Evolutionary conservation across 2,113 vertebrate species (phyloP).

Genomic region (Thamnophis sirtalis): DNA sequence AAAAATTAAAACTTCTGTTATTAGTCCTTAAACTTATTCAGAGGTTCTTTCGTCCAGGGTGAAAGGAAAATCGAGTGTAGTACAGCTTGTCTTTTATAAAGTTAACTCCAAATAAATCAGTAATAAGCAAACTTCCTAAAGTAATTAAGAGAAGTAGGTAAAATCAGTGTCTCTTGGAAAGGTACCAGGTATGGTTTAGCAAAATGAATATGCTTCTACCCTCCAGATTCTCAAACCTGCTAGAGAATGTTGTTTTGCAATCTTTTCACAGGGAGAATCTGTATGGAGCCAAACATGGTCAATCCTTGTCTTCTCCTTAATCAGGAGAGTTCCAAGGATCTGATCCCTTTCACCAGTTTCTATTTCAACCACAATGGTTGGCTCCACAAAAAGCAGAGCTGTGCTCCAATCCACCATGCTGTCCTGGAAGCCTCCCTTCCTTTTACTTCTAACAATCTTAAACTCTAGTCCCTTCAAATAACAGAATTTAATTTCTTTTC

Average conservation of each 20-base stretch:
- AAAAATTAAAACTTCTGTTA: neutral
- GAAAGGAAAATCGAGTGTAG: neutral
- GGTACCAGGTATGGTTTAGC: neutral
- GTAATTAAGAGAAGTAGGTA: neutral
- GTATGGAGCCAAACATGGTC: neutral
- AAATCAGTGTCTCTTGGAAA: neutral
- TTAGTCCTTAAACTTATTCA: neutral
- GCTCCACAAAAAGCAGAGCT: neutral
- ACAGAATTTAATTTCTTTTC: neutral
- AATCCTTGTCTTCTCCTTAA: neutral
- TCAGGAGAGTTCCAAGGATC: neutral
- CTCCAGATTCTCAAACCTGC: neutral
- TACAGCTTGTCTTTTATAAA: neutral
- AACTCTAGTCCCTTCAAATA: neutral
- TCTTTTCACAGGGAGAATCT: neutral
- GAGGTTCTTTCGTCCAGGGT: neutral
- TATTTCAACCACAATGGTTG: neutral
- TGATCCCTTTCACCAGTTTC: neutral
- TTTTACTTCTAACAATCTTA: neutral
- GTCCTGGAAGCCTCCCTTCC: neutral
- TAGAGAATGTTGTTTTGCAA: neutral
- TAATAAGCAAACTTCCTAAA: neutral
- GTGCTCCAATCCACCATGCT: neutral
- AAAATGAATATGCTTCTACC: neutral
- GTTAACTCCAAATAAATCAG: neutral